Evolutionary conservation across 2,113 vertebrate species (phyloP).

Genomic region (Eubucco bourcierii): DNA sequence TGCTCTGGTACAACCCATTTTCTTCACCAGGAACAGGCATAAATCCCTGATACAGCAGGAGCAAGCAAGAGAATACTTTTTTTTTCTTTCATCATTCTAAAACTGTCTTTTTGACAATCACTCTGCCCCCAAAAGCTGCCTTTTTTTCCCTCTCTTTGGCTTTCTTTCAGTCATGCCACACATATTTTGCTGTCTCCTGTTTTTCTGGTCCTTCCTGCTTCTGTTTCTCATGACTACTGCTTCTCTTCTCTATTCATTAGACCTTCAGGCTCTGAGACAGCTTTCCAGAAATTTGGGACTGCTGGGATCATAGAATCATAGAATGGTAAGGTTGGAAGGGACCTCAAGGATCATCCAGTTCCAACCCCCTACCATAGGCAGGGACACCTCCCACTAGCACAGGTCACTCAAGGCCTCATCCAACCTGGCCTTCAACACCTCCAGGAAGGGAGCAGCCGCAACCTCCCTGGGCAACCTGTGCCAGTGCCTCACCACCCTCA

Average conservation of each 20-base stretch:
- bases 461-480: too few species aligned
- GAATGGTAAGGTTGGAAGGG: too few species aligned
- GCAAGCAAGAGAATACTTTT: neutral
- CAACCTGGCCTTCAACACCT: too few species aligned
- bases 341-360: too few species aligned
- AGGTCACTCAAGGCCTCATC: too few species aligned
- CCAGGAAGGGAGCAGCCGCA: too few species aligned
- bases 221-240: neutral
- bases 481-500: too few species aligned
- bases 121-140: neutral
- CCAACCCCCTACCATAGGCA: too few species aligned
- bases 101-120: constrained; percentile 20
- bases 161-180: neutral
- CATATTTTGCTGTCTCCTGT: neutral
- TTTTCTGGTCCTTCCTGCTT: constrained; percentile 8
- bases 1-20: neutral
- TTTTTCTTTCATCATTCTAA: neutral
- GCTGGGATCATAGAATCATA: too few species aligned
- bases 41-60: neutral
- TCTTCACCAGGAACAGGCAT: neutral
- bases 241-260: neutral
- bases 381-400: too few species aligned
- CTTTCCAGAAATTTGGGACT: neutral
- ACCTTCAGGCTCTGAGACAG: neutral
- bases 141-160: neutral